Evolutionary conservation across 2,888 invertebrate species (phyloP).

Genomic region (Lochmaea crataegi): DNA sequence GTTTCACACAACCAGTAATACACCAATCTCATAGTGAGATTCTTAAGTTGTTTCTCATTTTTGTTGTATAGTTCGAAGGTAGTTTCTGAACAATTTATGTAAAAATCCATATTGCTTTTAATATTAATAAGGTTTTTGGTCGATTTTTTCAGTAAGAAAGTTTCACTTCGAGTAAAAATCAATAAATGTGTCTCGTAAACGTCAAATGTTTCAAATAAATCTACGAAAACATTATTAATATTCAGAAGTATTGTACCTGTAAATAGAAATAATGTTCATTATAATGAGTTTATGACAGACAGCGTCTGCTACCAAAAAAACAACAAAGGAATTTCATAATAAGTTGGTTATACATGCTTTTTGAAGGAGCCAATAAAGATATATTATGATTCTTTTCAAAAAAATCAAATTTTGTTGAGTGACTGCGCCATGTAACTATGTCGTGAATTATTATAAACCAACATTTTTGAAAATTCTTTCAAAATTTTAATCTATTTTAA

Average conservation of each 20-base stretch:
- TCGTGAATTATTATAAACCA: background rate
- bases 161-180: background rate
- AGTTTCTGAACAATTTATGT: background rate
- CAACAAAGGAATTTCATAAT: background rate
- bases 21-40: too few relatives aligned
- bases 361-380: background rate
- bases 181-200: background rate
- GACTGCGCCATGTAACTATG: background rate
- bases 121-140: slow-evolving; percentile 1
- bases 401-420: background rate
- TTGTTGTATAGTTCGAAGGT: background rate
- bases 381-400: background rate
- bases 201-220: background rate
- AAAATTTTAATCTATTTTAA: background rate
- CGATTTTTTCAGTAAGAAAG: background rate
- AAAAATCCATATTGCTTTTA: background rate
- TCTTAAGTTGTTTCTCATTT: background rate
- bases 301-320: too few relatives aligned
- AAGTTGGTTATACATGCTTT: background rate
- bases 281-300: background rate
- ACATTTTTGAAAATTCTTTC: background rate
- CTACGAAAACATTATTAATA: too few relatives aligned
- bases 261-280: too few relatives aligned
- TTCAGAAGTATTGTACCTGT: too few relatives aligned
- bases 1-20: too few relatives aligned